Percentiles rank a stretch among this genome's conserved stretches.
phyloP scores from a whole-genome alignment of 1,140 invertebrate species.

The Caenorhabditis latens region DNA sequence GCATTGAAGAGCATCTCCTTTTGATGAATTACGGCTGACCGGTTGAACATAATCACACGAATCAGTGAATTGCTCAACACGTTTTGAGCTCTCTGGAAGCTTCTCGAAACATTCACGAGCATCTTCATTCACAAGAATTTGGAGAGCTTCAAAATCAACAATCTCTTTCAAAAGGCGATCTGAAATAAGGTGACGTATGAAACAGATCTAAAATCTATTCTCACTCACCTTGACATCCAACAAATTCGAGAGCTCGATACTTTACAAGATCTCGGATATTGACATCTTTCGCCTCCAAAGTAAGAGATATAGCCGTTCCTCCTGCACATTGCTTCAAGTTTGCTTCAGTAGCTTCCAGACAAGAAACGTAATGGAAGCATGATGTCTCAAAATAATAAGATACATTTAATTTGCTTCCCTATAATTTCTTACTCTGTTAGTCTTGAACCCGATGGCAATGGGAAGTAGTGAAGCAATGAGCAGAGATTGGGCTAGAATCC shows the following conservation, averaged over 20 bases:
- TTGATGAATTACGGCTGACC: slow-evolving; percentile 24
- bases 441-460: slow-evolving; percentile 16
- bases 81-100: slow-evolving; percentile 39
- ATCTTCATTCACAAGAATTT: slow-evolving; percentile 53
- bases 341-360: slow-evolving; percentile 35
- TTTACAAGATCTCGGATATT: slow-evolving; percentile 51
- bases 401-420: not conserved
- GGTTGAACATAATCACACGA: slow-evolving; percentile 52
- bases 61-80: slow-evolving; percentile 46
- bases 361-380: slow-evolving; percentile 51
- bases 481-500: slow-evolving; percentile 32
- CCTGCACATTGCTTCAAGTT: slow-evolving; percentile 55
- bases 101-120: slow-evolving; percentile 54
- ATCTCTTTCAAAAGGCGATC: slow-evolving; percentile 51
- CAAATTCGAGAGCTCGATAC: slow-evolving; percentile 43
- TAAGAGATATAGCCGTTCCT: slow-evolving; percentile 50
- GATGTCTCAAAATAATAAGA: slow-evolving; percentile 19
- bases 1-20: slow-evolving; percentile 55
- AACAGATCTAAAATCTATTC: not conserved
- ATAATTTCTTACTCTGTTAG: not conserved
- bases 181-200: not conserved
- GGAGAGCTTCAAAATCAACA: slow-evolving; percentile 40
- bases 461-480: slow-evolving; percentile 48
- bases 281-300: slow-evolving; percentile 49
- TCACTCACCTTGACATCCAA: slow-evolving; percentile 44